Evolutionary conservation across 2,113 vertebrate genomes (phyloP).

Genomic region (Engraulis encrasicolus): DNA sequence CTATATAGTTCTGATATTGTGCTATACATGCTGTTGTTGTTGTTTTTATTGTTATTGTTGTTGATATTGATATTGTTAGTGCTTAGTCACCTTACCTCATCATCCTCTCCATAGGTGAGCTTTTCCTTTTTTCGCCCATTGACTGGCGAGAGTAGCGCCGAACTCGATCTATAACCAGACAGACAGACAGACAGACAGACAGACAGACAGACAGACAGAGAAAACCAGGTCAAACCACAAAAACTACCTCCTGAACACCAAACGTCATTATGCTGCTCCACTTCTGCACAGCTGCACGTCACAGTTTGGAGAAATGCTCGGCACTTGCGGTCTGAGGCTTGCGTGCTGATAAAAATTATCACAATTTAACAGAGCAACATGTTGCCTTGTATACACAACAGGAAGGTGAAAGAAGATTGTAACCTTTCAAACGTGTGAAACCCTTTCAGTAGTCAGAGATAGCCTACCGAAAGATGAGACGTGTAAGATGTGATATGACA

Average conservation of each 20-base stretch:
- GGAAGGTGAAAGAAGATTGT: no score
- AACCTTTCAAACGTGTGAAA: no score
- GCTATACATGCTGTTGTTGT: no score
- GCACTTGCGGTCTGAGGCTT: neutral
- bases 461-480: neutral
- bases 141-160: conserved; percentile 65
- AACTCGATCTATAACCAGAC: conserved; percentile 70
- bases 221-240: neutral
- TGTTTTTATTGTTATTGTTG: no score
- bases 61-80: neutral
- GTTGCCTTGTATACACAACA: no score
- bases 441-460: neutral
- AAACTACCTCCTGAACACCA: neutral
- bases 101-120: conserved; percentile 63
- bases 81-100: conserved; percentile 78
- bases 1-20: no score
- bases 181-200: conserved; percentile 30
- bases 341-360: neutral
- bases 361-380: no score
- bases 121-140: conserved; percentile 68
- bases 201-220: no score
- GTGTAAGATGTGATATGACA: no score
- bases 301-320: neutral
- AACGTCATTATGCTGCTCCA: neutral
- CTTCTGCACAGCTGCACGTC: neutral